These are phyloP conservation scores for Steinernema hermaphroditum DNA, from an alignment of 2,888 invertebrate species.

Conservation along the genomic window DNA sequence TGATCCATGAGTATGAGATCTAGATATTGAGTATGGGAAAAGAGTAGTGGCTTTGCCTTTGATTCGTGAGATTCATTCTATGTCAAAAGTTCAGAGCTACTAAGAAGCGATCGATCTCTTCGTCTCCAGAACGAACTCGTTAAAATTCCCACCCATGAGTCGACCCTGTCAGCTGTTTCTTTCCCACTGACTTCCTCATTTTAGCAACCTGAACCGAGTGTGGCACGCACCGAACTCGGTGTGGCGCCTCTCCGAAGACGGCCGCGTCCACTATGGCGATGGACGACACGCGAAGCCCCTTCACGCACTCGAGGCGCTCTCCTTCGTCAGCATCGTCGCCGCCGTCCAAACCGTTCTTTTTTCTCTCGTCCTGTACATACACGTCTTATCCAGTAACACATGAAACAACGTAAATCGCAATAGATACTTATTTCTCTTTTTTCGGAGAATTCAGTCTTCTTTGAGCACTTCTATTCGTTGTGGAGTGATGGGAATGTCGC, in stretches of 20 bases:
- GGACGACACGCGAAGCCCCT: background rate
- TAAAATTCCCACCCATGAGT: too few species aligned
- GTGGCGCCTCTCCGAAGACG: background rate
- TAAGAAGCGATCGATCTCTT: too few species aligned
- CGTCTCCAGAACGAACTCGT: too few species aligned
- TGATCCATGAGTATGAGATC: too few species aligned
- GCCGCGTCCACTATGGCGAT: background rate
- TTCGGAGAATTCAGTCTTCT: background rate
- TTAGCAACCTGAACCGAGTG: background rate
- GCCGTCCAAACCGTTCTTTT: background rate
- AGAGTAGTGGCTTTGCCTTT: too few species aligned
- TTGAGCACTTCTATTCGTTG: background rate
- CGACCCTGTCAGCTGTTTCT: too few species aligned
- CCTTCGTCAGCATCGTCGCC: conserved; percentile 13
- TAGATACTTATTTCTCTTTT: background rate
- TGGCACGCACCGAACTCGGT: background rate
- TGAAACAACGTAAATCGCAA: background rate
- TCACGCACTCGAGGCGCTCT: background rate
- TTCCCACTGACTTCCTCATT: too few species aligned
- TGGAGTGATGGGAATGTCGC: background rate
- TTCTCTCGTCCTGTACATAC: background rate
- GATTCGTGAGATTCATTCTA: too few species aligned
- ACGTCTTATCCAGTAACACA: background rate
- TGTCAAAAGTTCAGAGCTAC: too few species aligned
- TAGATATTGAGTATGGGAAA: too few species aligned